These are phyloP conservation scores for Ornithorhynchus anatinus DNA, from an alignment of 2,113 vertebrate species.

Conservation along the genomic window DNA sequence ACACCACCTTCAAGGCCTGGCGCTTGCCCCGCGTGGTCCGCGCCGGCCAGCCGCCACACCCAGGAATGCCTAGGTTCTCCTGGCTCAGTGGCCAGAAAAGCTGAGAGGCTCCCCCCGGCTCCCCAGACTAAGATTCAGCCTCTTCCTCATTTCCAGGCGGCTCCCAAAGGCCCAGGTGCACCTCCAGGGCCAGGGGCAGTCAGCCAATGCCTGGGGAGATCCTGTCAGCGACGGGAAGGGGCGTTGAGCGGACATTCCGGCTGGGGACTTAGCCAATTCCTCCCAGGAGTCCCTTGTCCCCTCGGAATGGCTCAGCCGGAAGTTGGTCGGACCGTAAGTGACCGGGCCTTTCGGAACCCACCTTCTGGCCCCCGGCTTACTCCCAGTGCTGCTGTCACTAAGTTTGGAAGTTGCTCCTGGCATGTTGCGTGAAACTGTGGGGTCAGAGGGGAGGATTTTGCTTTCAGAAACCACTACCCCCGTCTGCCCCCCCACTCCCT, in stretches of 20 bases:
- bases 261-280: neutral
- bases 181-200: too few relatives aligned
- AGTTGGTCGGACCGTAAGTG: neutral
- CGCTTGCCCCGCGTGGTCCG: constrained; percentile 83
- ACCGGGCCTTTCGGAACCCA: neutral
- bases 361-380: neutral
- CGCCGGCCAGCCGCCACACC: constrained; percentile 58
- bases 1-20: constrained; percentile 94
- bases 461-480: too few relatives aligned
- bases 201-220: neutral
- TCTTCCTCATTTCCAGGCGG: accelerated
- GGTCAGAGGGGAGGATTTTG: too few relatives aligned
- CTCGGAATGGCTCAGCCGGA: neutral
- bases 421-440: too few relatives aligned
- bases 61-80: too few relatives aligned
- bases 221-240: neutral
- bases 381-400: too few relatives aligned
- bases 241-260: too few relatives aligned
- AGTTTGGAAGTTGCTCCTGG: too few relatives aligned
- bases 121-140: neutral
- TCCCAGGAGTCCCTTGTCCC: neutral
- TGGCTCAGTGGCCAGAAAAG: constrained; percentile 78
- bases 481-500: too few relatives aligned
- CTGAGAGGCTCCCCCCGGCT: constrained; percentile 41
- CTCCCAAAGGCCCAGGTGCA: neutral